A percentile compares a stretch with the other conserved stretches of the same genome.
Conservation (phyloP, 1,140 invertebrate genomes). For the Tetragnatha versicolor region DNA sequence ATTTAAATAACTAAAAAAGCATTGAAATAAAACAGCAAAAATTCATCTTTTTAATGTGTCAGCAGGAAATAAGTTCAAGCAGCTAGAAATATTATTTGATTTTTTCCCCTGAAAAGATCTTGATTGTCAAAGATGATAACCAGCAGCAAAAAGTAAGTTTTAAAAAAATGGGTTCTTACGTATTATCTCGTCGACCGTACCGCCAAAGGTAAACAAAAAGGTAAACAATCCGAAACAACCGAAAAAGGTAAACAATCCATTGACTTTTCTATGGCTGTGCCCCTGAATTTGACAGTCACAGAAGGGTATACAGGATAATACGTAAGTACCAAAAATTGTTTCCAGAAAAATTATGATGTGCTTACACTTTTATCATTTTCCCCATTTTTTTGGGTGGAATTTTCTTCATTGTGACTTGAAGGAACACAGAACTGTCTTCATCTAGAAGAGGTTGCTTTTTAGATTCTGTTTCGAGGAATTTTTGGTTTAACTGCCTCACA, state of each 20-base stretch:
- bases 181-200: background rate
- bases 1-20: no score
- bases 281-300: no score
- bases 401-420: slow-evolving; percentile 36
- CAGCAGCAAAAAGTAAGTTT: background rate
- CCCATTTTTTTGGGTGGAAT: background rate
- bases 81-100: background rate
- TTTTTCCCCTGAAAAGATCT: background rate
- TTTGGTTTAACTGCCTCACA: background rate
- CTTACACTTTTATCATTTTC: slow-evolving; percentile 41
- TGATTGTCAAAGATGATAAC: background rate
- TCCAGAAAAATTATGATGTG: background rate
- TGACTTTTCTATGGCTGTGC: no score
- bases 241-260: no score
- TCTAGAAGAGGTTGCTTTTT: slow-evolving; percentile 23
- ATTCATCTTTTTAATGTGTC: no score
- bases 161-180: no score
- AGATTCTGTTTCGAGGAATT: background rate
- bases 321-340: no score
- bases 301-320: no score
- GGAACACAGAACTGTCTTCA: slow-evolving; percentile 16
- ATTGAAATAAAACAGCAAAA: no score
- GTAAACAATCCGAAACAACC: background rate
- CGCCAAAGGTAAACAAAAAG: background rate
- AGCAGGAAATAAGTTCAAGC: background rate